phyloP scores from a whole-genome alignment of 2,888 invertebrate genomes.

The Globia sparganii region DNA sequence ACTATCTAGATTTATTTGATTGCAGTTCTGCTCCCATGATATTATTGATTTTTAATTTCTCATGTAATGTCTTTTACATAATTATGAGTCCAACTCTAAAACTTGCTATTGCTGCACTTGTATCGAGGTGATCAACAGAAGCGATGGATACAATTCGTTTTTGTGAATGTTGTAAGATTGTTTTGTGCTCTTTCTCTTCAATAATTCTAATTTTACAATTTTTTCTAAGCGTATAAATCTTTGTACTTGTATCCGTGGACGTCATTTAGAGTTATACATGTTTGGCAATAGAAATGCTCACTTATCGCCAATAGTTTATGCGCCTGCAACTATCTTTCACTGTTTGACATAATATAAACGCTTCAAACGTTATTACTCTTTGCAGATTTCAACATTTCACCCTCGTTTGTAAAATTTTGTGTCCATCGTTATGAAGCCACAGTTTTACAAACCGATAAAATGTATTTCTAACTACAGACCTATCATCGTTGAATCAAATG shows the following conservation, averaged over 20 bases:
- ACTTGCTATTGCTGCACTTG: background rate
- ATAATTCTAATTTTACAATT: conserved; percentile 13
- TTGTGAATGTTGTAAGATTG: background rate
- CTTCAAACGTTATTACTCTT: conserved; percentile 5
- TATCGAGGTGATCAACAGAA: background rate
- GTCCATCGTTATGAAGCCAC: conserved; percentile 3
- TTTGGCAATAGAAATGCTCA: conserved; percentile 44
- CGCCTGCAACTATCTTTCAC: conserved; percentile 24
- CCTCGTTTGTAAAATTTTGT: background rate
- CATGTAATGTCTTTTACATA: background rate
- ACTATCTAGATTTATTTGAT: conserved; percentile 7
- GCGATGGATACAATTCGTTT: background rate
- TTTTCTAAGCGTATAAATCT: conserved; percentile 13
- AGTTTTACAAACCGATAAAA: background rate
- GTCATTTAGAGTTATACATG: conserved; percentile 50
- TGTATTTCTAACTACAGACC: conserved; percentile 1
- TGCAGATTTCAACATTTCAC: conserved; percentile 20
- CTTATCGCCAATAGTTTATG: conserved; percentile 35
- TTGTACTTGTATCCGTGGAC: conserved; percentile 34
- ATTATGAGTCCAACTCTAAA: background rate
- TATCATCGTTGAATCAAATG: conserved; percentile 45
- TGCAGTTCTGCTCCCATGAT: background rate
- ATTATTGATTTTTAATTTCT: background rate
- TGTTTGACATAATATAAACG: conserved; percentile 25
- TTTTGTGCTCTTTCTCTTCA: background rate